These are phyloP conservation scores for Chesias legatella DNA, from an alignment of 2,888 invertebrate species.

Conservation along the genomic window DNA sequence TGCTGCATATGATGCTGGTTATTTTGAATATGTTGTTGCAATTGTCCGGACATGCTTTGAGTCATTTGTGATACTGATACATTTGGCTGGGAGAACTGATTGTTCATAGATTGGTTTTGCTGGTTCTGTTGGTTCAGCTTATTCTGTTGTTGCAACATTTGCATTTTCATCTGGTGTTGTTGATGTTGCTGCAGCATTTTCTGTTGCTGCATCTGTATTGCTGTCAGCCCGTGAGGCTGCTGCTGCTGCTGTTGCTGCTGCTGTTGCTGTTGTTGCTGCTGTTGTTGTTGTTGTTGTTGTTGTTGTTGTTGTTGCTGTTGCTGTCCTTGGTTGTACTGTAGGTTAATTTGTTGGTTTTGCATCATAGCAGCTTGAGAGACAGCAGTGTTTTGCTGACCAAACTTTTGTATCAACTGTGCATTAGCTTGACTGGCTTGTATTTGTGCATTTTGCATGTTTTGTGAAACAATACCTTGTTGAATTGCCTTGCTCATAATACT, in stretches of 20 bases:
- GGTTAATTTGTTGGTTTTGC: slow-evolving; percentile 58
- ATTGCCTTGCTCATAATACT: slow-evolving; percentile 67
- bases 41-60: slow-evolving; percentile 61
- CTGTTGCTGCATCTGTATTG: slow-evolving; percentile 76
- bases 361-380: slow-evolving; percentile 57
- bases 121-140: slow-evolving; percentile 48
- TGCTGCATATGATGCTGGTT: slow-evolving; percentile 70
- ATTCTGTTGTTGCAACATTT: slow-evolving; percentile 66
- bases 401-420: slow-evolving; percentile 64
- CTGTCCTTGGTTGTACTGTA: slow-evolving; percentile 49
- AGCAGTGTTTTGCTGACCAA: slow-evolving; percentile 53
- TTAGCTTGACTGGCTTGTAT: slow-evolving; percentile 65
- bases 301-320: slow-evolving; percentile 42
- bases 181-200: slow-evolving; percentile 81
- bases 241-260: slow-evolving; percentile 33
- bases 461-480: slow-evolving; percentile 67
- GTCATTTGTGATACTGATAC: slow-evolving; percentile 66
- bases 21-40: slow-evolving; percentile 66
- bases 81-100: slow-evolving; percentile 65
- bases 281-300: slow-evolving; percentile 41
- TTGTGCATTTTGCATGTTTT: slow-evolving; percentile 68
- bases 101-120: slow-evolving; percentile 34
- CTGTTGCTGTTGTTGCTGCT: slow-evolving; percentile 29
- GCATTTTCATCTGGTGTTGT: slow-evolving; percentile 80
- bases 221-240: slow-evolving; percentile 68